Evolutionary conservation across 64 coral and sea anemone genomes (phyloP), one percentile per base, ranked within the genome.

Genomic region (Stichodactyla mertensii): DNA sequence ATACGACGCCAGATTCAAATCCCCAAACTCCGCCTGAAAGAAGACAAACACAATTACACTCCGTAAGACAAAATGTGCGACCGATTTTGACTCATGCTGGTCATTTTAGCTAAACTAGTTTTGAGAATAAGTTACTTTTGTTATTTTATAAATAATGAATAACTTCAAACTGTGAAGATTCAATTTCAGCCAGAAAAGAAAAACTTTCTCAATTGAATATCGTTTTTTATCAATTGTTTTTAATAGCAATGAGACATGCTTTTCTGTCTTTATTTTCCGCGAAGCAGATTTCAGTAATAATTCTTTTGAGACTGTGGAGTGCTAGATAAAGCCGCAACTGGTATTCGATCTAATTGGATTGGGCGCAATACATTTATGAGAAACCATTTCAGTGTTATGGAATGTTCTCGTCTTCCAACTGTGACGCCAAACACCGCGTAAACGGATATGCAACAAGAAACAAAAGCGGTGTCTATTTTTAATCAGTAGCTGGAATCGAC

Each of bases 1-100:
- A 74, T 98, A 98, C 27, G 92, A 94, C 10, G 96, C 96, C 28
- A 98, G 90, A 86, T 98, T 98, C 56, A 98, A 55, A 62, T 98
- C 93, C 61, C 77, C 90, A 89, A 98, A 98, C 82, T 94, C 87
- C 18, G 96, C 92, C 96, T 98, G 80, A 51, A 77, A 7, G 53
- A 57, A 53, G 36, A 45, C 1, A 45, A 55, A 85, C n/a, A 79
- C 79, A 20, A 60, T 3, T 45, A 8, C 23, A 57, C 23, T 31
- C 16, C 19, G 7, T n/a, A 0, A 74, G 27, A 26, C 23, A 13
- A 36, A 74, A 27, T 74, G 2, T 27, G 22, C 24, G 12, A 31
- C 12, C 5, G 18, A 58, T 0, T 58, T 58, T 58, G 4, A 22
- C 10, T 6, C 64, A 69, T 5, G 64, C 56, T 58, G 56, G 56